phyloP scores from a whole-genome alignment of 2,888 invertebrate genomes.

The Limnephilus auricula region DNA sequence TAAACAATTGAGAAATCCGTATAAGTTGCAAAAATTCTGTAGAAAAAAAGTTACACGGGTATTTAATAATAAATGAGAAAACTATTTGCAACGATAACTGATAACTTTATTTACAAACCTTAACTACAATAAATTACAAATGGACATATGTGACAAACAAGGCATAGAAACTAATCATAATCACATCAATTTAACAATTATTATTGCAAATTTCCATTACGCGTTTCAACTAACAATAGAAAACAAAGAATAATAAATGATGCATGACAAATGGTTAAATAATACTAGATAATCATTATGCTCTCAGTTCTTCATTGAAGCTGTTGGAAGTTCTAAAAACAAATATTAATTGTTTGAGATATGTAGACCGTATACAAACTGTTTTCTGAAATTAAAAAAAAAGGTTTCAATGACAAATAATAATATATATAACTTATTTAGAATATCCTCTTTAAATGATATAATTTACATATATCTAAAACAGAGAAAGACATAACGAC shows the following conservation, averaged over 20 bases:
- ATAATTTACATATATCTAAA: too few species aligned
- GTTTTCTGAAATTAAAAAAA: not conserved
- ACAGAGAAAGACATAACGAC: too few species aligned
- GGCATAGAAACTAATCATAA: conserved; percentile 17
- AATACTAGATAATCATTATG: not conserved
- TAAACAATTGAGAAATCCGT: too few species aligned
- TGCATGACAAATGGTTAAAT: not conserved
- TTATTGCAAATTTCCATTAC: not conserved
- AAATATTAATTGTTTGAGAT: not conserved
- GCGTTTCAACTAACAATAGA: not conserved
- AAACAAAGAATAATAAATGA: not conserved
- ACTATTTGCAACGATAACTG: not conserved
- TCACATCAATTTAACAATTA: not conserved
- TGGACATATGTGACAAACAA: conserved; percentile 7
- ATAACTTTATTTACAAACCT: conserved; percentile 46
- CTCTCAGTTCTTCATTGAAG: not conserved
- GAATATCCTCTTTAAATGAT: not conserved
- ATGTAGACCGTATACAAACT: not conserved
- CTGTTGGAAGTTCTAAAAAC: not conserved
- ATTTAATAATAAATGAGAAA: not conserved
- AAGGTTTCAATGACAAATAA: not conserved
- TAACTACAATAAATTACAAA: conserved; percentile 40
- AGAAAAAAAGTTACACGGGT: not conserved
- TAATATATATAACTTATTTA: not conserved
- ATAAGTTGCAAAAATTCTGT: not conserved